phyloP scores from a whole-genome alignment of 2,113 vertebrate species.

The Choloepus hoffmanni region DNA sequence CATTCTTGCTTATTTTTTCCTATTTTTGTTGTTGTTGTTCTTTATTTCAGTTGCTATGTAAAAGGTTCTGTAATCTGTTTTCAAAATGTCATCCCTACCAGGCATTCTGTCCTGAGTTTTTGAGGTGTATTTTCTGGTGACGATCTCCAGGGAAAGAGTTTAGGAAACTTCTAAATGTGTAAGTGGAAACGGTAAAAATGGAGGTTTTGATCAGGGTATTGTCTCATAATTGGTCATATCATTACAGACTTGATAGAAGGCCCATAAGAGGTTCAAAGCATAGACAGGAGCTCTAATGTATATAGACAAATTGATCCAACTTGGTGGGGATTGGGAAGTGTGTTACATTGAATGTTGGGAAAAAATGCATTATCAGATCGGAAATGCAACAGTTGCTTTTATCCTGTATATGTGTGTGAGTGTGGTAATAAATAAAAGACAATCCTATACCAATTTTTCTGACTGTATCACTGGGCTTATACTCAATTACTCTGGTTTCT shows the following conservation, averaged over 20 bases:
- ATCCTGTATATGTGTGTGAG: neutral
- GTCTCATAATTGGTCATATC: accelerated
- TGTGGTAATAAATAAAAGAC: neutral
- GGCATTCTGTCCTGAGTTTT: neutral
- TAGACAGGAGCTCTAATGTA: accelerated
- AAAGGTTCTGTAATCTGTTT: neutral
- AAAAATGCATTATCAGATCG: accelerated
- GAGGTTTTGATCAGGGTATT: accelerated
- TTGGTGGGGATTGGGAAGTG: accelerated
- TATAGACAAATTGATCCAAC: accelerated
- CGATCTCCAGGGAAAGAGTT: neutral
- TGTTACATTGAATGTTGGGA: neutral
- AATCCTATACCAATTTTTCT: neutral
- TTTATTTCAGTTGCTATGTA: neutral
- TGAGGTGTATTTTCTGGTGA: neutral
- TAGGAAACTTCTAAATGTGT: neutral
- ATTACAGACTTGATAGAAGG: neutral
- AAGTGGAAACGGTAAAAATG: neutral
- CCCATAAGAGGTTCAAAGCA: neutral
- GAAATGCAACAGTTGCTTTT: neutral
- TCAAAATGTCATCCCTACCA: neutral
- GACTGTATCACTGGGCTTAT: neutral
- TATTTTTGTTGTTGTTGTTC: neutral
- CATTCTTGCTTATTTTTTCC: too few species aligned
- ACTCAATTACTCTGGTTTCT: neutral